A percentile compares a stretch with the other conserved stretches of the same genome.
Evolutionary conservation across 2,113 vertebrate genomes (phyloP).

Genomic region (Alligator sinensis): DNA sequence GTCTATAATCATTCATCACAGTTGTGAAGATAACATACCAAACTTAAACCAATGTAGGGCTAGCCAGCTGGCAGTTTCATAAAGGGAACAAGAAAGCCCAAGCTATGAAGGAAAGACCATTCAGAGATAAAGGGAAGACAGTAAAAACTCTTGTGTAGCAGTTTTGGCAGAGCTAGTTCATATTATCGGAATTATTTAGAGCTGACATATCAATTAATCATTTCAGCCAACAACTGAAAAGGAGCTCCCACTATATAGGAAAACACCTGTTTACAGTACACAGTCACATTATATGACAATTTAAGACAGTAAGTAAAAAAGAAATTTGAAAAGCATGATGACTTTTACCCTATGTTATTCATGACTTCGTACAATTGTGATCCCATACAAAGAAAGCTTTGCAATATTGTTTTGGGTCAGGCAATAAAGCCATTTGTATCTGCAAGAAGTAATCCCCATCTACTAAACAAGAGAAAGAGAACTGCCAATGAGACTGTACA

Average conservation of each 20-base stretch:
- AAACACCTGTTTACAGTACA: background rate
- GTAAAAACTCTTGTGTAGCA: background rate
- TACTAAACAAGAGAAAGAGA: background rate
- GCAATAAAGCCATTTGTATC: background rate
- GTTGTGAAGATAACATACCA: accelerated
- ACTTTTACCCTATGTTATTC: background rate
- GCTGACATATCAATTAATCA: background rate
- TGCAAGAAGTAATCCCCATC: background rate
- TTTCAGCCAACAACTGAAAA: background rate
- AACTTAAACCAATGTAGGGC: background rate
- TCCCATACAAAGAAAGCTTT: background rate
- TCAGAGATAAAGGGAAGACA: background rate
- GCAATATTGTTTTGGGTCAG: background rate
- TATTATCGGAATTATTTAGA: background rate
- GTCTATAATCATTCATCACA: background rate
- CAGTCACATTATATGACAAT: background rate
- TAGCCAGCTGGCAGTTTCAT: background rate
- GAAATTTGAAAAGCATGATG: background rate
- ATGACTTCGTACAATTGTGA: background rate
- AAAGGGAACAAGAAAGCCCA: background rate
- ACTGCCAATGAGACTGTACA: background rate
- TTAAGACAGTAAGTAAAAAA: background rate
- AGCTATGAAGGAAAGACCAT: background rate
- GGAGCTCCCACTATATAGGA: background rate
- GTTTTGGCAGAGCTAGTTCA: background rate